Evolutionary conservation across 1,140 invertebrate species (phyloP).

Genomic region (Aleiodes sp.): DNA sequence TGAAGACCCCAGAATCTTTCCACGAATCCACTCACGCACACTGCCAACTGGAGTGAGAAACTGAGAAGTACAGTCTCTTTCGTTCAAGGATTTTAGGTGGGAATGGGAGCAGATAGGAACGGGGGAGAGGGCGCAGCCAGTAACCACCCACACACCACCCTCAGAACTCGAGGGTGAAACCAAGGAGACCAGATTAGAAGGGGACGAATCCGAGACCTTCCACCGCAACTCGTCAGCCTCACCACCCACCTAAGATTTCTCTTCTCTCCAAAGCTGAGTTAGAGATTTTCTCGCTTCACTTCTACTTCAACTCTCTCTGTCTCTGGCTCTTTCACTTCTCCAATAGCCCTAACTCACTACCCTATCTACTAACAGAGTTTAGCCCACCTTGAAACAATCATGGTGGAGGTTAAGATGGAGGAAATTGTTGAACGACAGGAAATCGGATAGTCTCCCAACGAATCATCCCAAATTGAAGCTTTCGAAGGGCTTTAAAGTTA

Average conservation of each 20-base stretch:
- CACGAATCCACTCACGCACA: background rate
- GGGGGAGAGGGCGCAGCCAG: background rate
- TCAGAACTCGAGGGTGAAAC: conserved; percentile 60
- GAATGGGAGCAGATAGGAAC: background rate
- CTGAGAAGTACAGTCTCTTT: background rate
- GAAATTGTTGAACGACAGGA: conserved; percentile 41
- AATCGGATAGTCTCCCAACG: conserved; percentile 9
- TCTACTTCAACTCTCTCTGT: conserved; percentile 22
- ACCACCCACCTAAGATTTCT: conserved; percentile 19
- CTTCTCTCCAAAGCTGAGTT: conserved; percentile 27
- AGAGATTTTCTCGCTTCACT: conserved; percentile 42
- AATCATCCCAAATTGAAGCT: background rate
- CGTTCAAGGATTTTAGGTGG: background rate
- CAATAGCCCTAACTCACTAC: too few relatives aligned
- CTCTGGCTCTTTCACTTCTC: too few relatives aligned
- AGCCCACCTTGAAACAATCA: conserved; percentile 36
- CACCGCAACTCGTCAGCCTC: conserved; percentile 40
- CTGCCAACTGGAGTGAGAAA: background rate
- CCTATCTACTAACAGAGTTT: conserved; percentile 18
- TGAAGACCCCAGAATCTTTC: background rate
- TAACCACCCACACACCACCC: conserved; percentile 35
- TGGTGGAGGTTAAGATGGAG: conserved; percentile 45
- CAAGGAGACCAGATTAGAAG: conserved; percentile 67
- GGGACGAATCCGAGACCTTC: conserved; percentile 51
- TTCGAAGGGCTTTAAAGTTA: background rate